Conservation (phyloP, 2,797 vertebrate species). For the Nyctalus aviator region DNA sequence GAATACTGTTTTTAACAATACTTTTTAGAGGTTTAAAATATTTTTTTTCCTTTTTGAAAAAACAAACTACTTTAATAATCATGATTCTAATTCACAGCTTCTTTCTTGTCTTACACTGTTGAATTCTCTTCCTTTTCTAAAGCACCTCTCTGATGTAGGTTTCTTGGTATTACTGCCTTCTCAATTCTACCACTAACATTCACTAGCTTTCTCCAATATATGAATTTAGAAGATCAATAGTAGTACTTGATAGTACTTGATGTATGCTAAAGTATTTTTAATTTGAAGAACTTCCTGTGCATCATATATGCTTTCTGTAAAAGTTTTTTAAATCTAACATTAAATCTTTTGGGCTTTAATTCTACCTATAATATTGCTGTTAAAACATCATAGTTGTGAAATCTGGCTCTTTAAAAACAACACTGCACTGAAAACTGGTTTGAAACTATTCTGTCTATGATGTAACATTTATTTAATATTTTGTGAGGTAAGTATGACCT, state of each 20-base stretch:
- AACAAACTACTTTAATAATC: constrained; percentile 25
- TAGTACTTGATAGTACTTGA: constrained; percentile 20
- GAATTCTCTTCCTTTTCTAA: constrained; percentile 11
- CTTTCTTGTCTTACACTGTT: background rate
- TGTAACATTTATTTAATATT: constrained; percentile 16
- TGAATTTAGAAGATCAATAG: constrained; percentile 24
- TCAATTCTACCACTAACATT: constrained; percentile 38
- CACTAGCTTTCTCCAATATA: constrained; percentile 29
- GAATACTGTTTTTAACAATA: constrained; percentile 53
- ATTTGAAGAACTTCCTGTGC: constrained; percentile 27
- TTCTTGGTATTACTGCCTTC: background rate
- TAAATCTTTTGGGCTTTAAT: constrained; percentile 43
- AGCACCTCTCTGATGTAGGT: background rate
- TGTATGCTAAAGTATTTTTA: constrained; percentile 59
- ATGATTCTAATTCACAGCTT: constrained; percentile 34
- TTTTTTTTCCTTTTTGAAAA: constrained; percentile 46
- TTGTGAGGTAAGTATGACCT: constrained; percentile 27
- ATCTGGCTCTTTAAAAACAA: constrained; percentile 30
- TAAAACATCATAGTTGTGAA: constrained; percentile 46
- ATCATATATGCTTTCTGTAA: background rate
- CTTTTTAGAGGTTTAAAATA: constrained; percentile 24
- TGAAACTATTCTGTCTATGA: constrained; percentile 25
- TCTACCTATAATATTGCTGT: constrained; percentile 24
- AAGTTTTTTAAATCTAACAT: constrained; percentile 47
- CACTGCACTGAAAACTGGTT: constrained; percentile 30